Percentiles rank a stretch among this genome's conserved stretches.
These are phyloP conservation scores for Puffinus mauretanicus DNA, from an alignment of 2,113 vertebrate genomes.

Conservation along the genomic window DNA sequence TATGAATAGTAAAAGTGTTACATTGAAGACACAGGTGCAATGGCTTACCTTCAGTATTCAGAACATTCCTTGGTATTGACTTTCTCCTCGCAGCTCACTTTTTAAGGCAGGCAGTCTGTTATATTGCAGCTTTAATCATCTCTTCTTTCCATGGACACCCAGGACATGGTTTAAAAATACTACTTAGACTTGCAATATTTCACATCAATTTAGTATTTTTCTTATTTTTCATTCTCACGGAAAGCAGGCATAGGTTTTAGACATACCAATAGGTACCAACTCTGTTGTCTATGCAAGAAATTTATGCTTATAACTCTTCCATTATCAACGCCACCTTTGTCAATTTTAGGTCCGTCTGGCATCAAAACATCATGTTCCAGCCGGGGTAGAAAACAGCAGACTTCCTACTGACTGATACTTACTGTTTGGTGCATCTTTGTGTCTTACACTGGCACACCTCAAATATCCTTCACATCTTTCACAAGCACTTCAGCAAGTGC, in stretches of 20 bases:
- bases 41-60: not conserved
- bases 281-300: not conserved
- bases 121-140: not conserved
- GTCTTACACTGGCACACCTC: not conserved
- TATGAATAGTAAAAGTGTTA: not conserved
- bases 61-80: not conserved
- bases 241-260: not conserved
- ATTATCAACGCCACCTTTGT: not conserved
- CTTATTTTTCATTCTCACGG: not conserved
- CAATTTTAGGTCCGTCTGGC: not conserved
- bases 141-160: not conserved
- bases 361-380: not conserved
- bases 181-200: not conserved
- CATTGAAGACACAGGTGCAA: not conserved
- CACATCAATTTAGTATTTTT: not conserved
- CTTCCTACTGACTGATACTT: not conserved
- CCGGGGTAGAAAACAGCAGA: not conserved
- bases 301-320: not conserved
- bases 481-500: not conserved
- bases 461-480: not conserved
- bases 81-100: not conserved
- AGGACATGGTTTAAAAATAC: not conserved
- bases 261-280: not conserved
- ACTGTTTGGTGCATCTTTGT: too few species aligned
- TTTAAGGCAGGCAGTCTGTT: not conserved